phyloP scores from a whole-genome alignment of 2,888 invertebrate genomes.

The Incurvaria masculella region DNA sequence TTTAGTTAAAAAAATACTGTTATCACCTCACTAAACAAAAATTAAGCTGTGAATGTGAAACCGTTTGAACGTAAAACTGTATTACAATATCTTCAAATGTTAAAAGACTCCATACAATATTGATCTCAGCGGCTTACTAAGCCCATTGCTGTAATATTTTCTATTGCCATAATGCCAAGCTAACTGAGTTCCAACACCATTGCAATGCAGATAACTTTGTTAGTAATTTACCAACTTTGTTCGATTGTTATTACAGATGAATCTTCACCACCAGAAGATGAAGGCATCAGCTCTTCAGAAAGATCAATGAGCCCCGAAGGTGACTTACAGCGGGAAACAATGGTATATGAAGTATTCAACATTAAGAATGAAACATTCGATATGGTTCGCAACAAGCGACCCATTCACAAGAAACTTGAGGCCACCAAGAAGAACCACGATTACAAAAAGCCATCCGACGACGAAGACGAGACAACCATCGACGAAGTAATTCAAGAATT shows the following conservation, averaged over 20 bases:
- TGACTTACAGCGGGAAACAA: conserved; percentile 56
- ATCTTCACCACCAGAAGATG: conserved; percentile 80
- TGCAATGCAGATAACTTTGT: too few species aligned
- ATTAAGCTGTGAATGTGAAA: too few species aligned
- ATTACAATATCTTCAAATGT: too few species aligned
- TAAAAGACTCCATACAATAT: too few species aligned
- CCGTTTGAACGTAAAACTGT: too few species aligned
- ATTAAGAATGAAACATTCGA: conserved; percentile 57
- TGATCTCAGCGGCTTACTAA: too few species aligned
- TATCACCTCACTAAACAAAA: too few species aligned
- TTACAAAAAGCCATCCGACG: conserved; percentile 49
- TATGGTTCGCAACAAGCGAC: conserved; percentile 42
- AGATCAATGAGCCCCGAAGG: conserved; percentile 73
- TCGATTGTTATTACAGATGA: conserved; percentile 50
- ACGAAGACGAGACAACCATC: conserved; percentile 78
- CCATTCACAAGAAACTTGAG: conserved; percentile 39
- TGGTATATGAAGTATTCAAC: conserved; percentile 60
- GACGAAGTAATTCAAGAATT: conserved; percentile 86
- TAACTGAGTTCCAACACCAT: too few species aligned
- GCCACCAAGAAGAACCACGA: conserved; percentile 27
- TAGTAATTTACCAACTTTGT: too few species aligned
- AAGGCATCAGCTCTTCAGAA: conserved; percentile 86
- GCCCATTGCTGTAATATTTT: too few species aligned
- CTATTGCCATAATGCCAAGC: too few species aligned
- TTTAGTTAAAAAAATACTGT: neutral